These are phyloP conservation scores for Drosophila nigricruria DNA, from an alignment of 2,888 invertebrate species.

Conservation along the genomic window DNA sequence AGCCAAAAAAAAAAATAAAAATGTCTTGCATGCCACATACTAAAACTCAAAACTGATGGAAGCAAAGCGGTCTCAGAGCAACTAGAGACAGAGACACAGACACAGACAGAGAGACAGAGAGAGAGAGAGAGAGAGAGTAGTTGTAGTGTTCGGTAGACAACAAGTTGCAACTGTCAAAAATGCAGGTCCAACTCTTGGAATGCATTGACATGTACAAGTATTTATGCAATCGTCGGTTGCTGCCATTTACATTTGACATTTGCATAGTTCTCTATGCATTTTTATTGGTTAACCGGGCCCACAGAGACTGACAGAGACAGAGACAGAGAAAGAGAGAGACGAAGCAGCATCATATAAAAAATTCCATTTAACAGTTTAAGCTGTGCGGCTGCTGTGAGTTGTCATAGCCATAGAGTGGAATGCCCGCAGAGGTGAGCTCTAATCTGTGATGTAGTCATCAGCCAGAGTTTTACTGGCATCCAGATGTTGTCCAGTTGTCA, in stretches of 20 bases:
- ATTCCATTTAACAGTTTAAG: slow-evolving; percentile 69
- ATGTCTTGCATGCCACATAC: slow-evolving; percentile 52
- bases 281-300: slow-evolving; percentile 60
- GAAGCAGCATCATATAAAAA: slow-evolving; percentile 39
- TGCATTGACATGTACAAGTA: slow-evolving; percentile 66
- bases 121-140: not conserved
- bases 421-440: slow-evolving; percentile 26
- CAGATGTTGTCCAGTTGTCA: slow-evolving; percentile 22
- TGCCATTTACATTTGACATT: slow-evolving; percentile 72
- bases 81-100: not conserved
- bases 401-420: slow-evolving; percentile 20
- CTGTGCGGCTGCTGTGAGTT: slow-evolving; percentile 25
- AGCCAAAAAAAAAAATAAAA: slow-evolving; percentile 27
- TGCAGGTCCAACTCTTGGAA: slow-evolving; percentile 60
- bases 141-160: slow-evolving; percentile 28
- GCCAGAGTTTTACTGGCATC: slow-evolving; percentile 1
- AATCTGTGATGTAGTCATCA: slow-evolving; percentile 41
- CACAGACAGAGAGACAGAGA: not conserved
- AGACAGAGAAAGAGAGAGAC: not conserved
- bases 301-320: not conserved
- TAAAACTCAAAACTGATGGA: slow-evolving; percentile 10
- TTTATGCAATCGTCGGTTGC: slow-evolving; percentile 61
- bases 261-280: slow-evolving; percentile 73
- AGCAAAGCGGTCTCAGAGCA: not conserved
- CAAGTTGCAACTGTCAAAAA: slow-evolving; percentile 73